Base-by-base conservation (phyloP, 2,888 invertebrate genomes). In the Horisme vitalbata region DNA sequence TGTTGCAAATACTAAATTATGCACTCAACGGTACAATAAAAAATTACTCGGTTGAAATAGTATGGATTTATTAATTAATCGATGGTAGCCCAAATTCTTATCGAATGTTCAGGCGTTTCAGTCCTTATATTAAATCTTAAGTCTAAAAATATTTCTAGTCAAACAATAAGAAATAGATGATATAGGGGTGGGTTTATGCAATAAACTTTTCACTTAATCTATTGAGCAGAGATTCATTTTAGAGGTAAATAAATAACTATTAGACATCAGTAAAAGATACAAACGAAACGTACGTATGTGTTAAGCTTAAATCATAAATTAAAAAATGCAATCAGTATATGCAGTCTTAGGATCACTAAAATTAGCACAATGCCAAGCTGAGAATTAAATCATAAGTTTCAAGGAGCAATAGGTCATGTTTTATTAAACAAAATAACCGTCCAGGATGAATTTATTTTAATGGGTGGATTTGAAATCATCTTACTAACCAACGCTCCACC, bases 101-200 rank as follows among this genome's bases (percentile, higher is more conserved):
- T 26, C 27, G 27, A 39, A 28, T 35, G 33, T 44, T 27, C 27
- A 37, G 34, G 28, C 10, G 36, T 28, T 41, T 7, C 34, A 34
- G 12, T 45, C 21, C 48, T 52, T 57, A 50, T 8, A 32, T 38
- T 45, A 51, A 26, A 41, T 26, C 55, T 55, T 59, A 61, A 23
- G 30, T 26, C 55, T 59, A 59, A 33, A 28, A 35, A 23, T 51
- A 46, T 36, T 41, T 41, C 61, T 65, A 53, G 59, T 64, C 33
- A 57, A 50, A 52, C 24, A 43, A 24, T 36, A 33, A 27, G 9
- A 38, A 38, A 33, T 9, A 54, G 57, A 72, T 73, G 77, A 75
- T 70, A n/a, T n/a, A 68, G 77, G 36, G 79, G 86, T 86, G 87
- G 87, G 87, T 85, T 86, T 84, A 86, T 84, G 83, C 64, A 58